Conservation (phyloP, 2,888 invertebrate species). For the Bellardia pandia region DNA sequence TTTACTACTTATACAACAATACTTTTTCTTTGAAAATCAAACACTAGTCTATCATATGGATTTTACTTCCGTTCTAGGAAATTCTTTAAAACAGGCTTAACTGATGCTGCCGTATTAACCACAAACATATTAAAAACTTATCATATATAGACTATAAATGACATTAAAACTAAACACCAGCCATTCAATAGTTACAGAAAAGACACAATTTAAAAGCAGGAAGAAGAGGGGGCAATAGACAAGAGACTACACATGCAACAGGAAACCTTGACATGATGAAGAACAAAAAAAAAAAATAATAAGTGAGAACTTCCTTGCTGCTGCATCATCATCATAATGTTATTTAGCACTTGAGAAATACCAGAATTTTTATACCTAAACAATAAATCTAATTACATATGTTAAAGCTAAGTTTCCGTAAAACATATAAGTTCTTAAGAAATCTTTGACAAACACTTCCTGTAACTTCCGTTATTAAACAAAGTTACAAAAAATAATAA, state of each 20-base stretch:
- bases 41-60: conserved; percentile 2
- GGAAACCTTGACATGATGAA: conserved; percentile 48
- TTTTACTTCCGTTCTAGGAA: conserved; percentile 51
- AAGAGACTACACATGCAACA: conserved; percentile 44
- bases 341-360: conserved; percentile 21
- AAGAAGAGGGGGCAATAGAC: conserved; percentile 16
- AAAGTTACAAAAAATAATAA: too few species aligned
- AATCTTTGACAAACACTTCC: conserved; percentile 31
- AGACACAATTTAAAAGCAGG: background rate
- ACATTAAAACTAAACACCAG: conserved; percentile 29
- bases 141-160: conserved; percentile 26
- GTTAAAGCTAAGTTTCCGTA: background rate
- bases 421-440: background rate
- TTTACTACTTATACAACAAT: background rate
- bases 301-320: conserved; percentile 44
- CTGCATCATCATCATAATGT: conserved; percentile 31
- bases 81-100: conserved; percentile 24
- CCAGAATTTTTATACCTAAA: background rate
- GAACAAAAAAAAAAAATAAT: background rate
- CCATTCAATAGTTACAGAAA: conserved; percentile 2
- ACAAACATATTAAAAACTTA: background rate
- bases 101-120: background rate
- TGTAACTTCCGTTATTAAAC: conserved; percentile 40
- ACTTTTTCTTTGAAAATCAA: background rate
- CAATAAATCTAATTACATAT: background rate